phyloP scores from a whole-genome alignment of 2,113 vertebrate species.

The Xyrauchen texanus region DNA sequence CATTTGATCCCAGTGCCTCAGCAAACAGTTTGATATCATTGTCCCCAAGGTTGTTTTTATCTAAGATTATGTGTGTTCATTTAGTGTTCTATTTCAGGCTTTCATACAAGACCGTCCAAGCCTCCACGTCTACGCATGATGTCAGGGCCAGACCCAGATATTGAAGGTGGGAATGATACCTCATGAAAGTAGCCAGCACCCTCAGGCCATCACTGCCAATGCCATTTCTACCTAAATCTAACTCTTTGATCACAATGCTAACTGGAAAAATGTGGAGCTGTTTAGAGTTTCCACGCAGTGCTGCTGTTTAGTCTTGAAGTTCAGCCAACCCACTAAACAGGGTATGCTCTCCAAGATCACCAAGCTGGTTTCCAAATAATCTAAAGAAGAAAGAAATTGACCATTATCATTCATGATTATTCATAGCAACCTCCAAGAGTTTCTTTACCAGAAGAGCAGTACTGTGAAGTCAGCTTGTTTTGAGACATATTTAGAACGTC shows the following conservation, averaged over 20 bases:
- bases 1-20: slow-evolving; percentile 67
- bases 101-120: slow-evolving; percentile 76
- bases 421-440: neutral
- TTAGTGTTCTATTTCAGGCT: slow-evolving; percentile 68
- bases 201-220: slow-evolving; percentile 68
- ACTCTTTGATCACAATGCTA: slow-evolving; percentile 67
- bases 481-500: neutral
- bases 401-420: slow-evolving; percentile 22
- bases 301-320: slow-evolving; percentile 66
- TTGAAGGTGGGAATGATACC: slow-evolving; percentile 69
- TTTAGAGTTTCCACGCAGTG: slow-evolving; percentile 34
- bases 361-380: slow-evolving; percentile 79
- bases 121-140: slow-evolving; percentile 57
- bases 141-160: slow-evolving; percentile 78
- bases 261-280: slow-evolving; percentile 46
- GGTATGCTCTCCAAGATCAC: slow-evolving; percentile 70
- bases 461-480: neutral
- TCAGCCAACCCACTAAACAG: slow-evolving; percentile 74
- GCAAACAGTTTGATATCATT: slow-evolving; percentile 72
- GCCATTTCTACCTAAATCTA: slow-evolving; percentile 79
- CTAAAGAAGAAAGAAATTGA: slow-evolving; percentile 57
- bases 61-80: slow-evolving; percentile 73
- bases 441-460: neutral
- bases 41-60: slow-evolving; percentile 75
- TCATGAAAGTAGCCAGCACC: slow-evolving; percentile 71